Conservation (phyloP, 2,113 vertebrate species). For the Podarcis cretensis region DNA sequence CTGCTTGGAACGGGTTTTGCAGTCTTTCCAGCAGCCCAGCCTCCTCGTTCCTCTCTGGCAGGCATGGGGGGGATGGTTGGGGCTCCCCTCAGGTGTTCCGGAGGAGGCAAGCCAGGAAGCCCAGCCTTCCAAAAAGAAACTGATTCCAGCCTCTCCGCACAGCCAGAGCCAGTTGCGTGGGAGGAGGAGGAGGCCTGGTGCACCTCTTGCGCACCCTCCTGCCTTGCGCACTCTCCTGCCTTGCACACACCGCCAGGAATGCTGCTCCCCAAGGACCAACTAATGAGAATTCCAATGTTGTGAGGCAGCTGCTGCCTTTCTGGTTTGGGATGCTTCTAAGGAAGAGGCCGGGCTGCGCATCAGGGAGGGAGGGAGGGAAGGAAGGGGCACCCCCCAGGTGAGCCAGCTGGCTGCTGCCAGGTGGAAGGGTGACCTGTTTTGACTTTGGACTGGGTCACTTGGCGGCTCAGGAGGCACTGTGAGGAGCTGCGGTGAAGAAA, state of each 20-base stretch:
- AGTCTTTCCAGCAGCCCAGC: background rate
- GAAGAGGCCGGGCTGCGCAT: background rate
- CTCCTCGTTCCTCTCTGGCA: background rate
- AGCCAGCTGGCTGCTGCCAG: background rate
- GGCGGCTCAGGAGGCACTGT: background rate
- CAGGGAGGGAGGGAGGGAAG: background rate
- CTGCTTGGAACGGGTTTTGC: background rate
- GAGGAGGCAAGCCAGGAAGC: conserved; percentile 75
- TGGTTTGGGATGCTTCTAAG: conserved; percentile 49
- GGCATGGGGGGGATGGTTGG: background rate
- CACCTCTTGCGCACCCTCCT: conserved; percentile 20
- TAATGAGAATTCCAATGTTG: conserved; percentile 62
- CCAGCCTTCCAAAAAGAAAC: conserved; percentile 44
- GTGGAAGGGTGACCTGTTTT: background rate
- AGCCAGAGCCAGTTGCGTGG: conserved; percentile 46
- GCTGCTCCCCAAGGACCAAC: conserved; percentile 36
- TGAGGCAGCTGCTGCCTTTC: conserved; percentile 62
- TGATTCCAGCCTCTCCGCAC: background rate
- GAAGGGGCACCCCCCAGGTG: background rate
- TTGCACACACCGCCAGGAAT: background rate
- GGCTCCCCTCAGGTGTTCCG: conserved; percentile 60
- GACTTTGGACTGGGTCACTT: too few species aligned
- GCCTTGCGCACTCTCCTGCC: background rate
- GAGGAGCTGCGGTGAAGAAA: background rate
- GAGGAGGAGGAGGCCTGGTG: conserved; percentile 44